Percentiles rank a stretch among this genome's conserved stretches.
Conservation (phyloP, 2,888 invertebrate species). For the Drosophila imparisetae region DNA sequence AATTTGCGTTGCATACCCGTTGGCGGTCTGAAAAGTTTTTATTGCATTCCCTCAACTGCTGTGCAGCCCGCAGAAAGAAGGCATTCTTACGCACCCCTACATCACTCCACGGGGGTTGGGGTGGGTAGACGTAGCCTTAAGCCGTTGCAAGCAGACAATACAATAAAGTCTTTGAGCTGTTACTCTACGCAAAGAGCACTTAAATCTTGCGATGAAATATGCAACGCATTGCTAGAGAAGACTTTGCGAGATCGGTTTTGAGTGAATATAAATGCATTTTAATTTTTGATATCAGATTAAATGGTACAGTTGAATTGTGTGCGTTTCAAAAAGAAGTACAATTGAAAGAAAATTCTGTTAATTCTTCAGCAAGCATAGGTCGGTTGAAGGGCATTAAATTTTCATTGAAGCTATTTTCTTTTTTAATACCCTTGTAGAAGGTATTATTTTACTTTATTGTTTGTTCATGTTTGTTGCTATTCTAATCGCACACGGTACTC, state of each 20-base stretch:
- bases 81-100: conserved; percentile 27
- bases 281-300: not conserved
- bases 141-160: conserved; percentile 18
- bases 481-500: conserved; percentile 62
- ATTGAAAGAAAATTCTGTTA: not conserved
- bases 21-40: conserved; percentile 75
- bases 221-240: too few relatives aligned
- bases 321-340: not conserved
- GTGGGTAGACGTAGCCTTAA: conserved; percentile 4
- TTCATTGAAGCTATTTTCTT: conserved; percentile 7
- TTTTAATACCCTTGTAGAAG: not conserved
- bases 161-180: conserved; percentile 29
- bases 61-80: conserved; percentile 36
- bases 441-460: not conserved
- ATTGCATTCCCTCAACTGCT: conserved; percentile 73
- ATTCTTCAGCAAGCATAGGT: not conserved
- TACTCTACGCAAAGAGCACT: conserved; percentile 9
- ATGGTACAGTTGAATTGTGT: not conserved
- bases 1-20: conserved; percentile 67
- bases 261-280: not conserved
- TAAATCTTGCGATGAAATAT: not conserved
- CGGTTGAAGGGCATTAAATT: not conserved
- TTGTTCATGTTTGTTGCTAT: conserved; percentile 26
- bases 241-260: not conserved
- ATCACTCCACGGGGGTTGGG: too few relatives aligned